Base-by-base conservation (phyloP, 2,888 invertebrate species). In the Dendrolimus pini region DNA sequence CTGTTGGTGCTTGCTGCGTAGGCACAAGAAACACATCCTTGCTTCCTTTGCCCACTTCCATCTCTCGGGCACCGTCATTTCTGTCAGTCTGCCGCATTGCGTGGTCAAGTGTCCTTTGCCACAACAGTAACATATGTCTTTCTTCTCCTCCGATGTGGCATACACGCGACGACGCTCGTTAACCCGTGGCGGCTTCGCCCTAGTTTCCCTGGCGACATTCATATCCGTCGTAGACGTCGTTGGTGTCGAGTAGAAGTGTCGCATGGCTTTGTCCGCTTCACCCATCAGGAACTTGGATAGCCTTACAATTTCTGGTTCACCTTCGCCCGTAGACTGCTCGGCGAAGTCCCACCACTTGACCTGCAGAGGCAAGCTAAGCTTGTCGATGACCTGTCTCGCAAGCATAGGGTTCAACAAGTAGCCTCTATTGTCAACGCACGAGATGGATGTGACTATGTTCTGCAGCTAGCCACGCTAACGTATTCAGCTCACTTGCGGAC, bases 381-480 rank as follows among this genome's bases (percentile, higher is more conserved):
- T 61, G 1, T 56, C 59, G 9, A 57, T n/a, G 1, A 55, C 56
- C 1, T 58, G 56, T 7, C 58, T 8, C 0, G 54, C 52, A 9
- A 61, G 53, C 56, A 55, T 18, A 6, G 61, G 61, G 7, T 56
- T 59, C 9, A 8, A 54, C 13, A 61, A n/a, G 30, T 61, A 61
- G 9, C 54, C 58, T 1, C 41, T 14, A 0, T 57, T 41, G 12
- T 58, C 54, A 9, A 60, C 7, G 13, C 41, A 52, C 3, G 13
- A 9, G 0, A 59, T 3, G 9, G 55, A 52, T 9, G 54, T 42
- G 1, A 60, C 56, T 0, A 56, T 42, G 52, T 57, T 60, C 56
- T 57, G 61, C n/a, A n/a, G n/a, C n/a, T 0, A 61, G n/a, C 14
- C 61, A 58, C 1, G 67, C 62, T 52, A 68, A 62, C 1, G 7